These are phyloP conservation scores for Poecilia picta DNA, from an alignment of 2,797 vertebrate species.

Conservation along the genomic window DNA sequence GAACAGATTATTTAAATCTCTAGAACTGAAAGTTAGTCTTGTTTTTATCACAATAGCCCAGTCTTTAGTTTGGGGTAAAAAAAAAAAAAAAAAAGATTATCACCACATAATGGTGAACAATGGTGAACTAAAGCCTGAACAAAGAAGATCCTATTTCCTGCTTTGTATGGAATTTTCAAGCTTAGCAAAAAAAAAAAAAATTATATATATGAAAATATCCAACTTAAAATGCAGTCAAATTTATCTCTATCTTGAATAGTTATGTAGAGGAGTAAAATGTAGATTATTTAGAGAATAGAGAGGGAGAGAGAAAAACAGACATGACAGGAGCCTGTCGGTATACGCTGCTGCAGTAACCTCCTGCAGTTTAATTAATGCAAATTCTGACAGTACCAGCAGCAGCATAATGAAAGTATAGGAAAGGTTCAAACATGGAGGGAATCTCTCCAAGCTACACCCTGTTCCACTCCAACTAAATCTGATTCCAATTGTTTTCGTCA, in stretches of 20 bases:
- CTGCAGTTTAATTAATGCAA: slow-evolving; percentile 66
- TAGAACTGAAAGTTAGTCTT: not conserved
- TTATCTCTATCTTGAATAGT: not conserved
- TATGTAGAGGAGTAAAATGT: not conserved
- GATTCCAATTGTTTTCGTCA: slow-evolving; percentile 20
- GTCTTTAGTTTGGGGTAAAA: not conserved
- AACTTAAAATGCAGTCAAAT: not conserved
- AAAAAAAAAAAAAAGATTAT: not conserved
- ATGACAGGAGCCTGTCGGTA: slow-evolving; percentile 19
- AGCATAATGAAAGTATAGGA: slow-evolving; percentile 44
- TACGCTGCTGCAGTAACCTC: not conserved
- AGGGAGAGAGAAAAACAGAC: slow-evolving; percentile 17
- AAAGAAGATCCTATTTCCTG: not conserved
- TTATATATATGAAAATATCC: not conserved
- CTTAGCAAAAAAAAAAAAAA: not conserved
- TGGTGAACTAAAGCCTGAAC: not conserved
- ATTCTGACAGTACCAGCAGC: slow-evolving; percentile 59
- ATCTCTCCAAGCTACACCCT: slow-evolving; percentile 9
- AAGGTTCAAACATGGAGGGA: slow-evolving; percentile 27
- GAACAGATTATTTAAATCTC: not conserved
- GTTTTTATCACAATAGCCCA: not conserved
- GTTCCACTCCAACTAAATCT: slow-evolving; percentile 10
- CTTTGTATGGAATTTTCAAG: not conserved
- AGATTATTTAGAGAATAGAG: not conserved
- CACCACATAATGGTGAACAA: not conserved